These are phyloP conservation scores for Caenorhabditis drosophilae DNA, from an alignment of 2,888 invertebrate genomes.

Conservation along the genomic window DNA sequence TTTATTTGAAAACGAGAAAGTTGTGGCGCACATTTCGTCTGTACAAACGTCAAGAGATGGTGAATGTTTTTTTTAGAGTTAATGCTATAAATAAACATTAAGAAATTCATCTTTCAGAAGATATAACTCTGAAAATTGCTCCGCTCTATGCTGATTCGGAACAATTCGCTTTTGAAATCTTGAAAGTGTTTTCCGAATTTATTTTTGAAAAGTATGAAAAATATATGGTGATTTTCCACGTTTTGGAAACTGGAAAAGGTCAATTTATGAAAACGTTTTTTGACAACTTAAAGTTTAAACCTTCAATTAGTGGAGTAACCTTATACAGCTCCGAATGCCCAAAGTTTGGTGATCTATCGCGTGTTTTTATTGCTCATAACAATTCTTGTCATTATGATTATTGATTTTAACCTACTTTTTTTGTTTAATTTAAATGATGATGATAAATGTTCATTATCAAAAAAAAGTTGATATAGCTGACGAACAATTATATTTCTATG, in stretches of 20 bases:
- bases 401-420: neutral
- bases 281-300: constrained; percentile 16
- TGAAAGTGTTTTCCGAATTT: constrained; percentile 20
- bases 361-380: constrained; percentile 31
- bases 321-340: constrained; percentile 20
- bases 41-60: constrained; percentile 16
- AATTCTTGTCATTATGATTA: constrained; percentile 38
- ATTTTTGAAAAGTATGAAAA: constrained; percentile 24
- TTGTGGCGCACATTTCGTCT: constrained; percentile 36
- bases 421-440: neutral
- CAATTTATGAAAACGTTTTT: constrained; percentile 21
- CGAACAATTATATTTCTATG: no score
- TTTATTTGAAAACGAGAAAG: constrained; percentile 24
- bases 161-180: constrained; percentile 22
- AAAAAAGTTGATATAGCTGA: no score
- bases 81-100: neutral
- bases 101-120: constrained; percentile 9
- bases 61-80: neutral
- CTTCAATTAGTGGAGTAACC: constrained; percentile 25
- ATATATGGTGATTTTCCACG: constrained; percentile 23
- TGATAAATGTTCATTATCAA: neutral
- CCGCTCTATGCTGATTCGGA: constrained; percentile 32
- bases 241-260: constrained; percentile 27
- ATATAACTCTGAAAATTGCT: constrained; percentile 25
- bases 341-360: constrained; percentile 13